A percentile compares a stretch with the other conserved stretches of the same genome.
phyloP scores from a whole-genome alignment of 2,888 invertebrate genomes.

The Drosophila tanythrix region DNA sequence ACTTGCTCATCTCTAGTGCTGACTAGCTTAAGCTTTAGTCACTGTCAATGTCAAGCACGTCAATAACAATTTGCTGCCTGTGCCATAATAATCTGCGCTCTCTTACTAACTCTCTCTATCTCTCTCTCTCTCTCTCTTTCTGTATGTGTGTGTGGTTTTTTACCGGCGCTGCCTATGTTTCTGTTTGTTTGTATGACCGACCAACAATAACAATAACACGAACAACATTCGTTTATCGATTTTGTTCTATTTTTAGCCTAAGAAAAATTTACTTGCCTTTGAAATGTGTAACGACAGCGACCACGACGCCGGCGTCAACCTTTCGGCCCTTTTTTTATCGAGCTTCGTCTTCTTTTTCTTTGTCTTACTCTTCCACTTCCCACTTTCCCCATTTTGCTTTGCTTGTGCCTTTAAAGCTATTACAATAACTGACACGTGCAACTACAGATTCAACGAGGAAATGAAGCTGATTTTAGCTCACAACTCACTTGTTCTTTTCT shows the following conservation, averaged over 20 bases:
- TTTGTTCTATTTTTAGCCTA: slow-evolving; percentile 83
- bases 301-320: slow-evolving; percentile 18
- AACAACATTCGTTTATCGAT: slow-evolving; percentile 83
- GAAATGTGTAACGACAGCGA: slow-evolving; percentile 57
- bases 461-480: slow-evolving; percentile 21
- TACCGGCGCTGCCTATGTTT: slow-evolving; percentile 47
- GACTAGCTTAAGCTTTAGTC: slow-evolving; percentile 30
- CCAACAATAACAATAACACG: slow-evolving; percentile 43
- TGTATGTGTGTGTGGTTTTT: slow-evolving; percentile 8
- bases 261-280: slow-evolving; percentile 78
- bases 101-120: slow-evolving; percentile 12
- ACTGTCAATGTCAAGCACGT: slow-evolving; percentile 72
- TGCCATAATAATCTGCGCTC: slow-evolving; percentile 22
- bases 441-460: slow-evolving; percentile 33
- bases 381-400: neutral
- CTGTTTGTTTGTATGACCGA: slow-evolving; percentile 59
- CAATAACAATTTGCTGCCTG: slow-evolving; percentile 45
- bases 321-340: slow-evolving; percentile 17
- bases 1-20: slow-evolving; percentile 11
- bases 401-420: slow-evolving; percentile 12
- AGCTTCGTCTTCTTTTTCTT: slow-evolving; percentile 5
- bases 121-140: slow-evolving; percentile 13
- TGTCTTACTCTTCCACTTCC: slow-evolving; percentile 4
- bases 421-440: slow-evolving; percentile 43
- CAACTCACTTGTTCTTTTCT: neutral